Base-by-base conservation (phyloP, 2,888 invertebrate species). In the Lamproptera curius region DNA sequence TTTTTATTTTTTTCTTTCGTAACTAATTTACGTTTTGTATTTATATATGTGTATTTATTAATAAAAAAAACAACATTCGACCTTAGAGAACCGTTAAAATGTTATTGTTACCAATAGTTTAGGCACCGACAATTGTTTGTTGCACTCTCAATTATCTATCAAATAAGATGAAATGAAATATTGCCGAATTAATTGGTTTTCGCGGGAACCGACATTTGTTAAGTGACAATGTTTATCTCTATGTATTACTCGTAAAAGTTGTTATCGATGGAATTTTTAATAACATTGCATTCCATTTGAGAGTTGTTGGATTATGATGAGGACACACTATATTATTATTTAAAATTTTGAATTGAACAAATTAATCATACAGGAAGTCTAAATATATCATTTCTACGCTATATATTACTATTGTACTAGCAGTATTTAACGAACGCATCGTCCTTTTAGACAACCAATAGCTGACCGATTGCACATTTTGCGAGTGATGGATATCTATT, bases 61-160 rank as follows among this genome's bases (percentile, higher is more conserved):
- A n/a, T n/a, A n/a, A n/a, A n/a, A 40, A 31, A 20, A 31, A 40
- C 40, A 13, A 33, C 33, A 16, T 17, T 33, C 33, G 41, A 41
- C 33, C 31, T 31, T 9, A 69, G 58, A 44, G 38, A 52, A 46
- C 46, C 43, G 63, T 73, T 76, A 72, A 67, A 76, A 78, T 80
- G 76, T 83, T 82, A 77, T 84, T 83, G 87, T 87, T 87, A 87
- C 86, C 86, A 87, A 75, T 87, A 87, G 85, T 75, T 68, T 85
- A 80, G 83, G 85, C 68, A 65, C 73, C 73, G 70, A 76, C 74
- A 67, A 73, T 80, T 78, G 77, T 83, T 80, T 65, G 67, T 73
- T 57, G 51, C 62, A 65, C 60, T 67, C 62, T 63, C 51, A 62
- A 65, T 61, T 59, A 57, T 55, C 54, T 55, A 58, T 61, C 62